Base-by-base conservation (phyloP, 2,113 vertebrate species). In the Mesitornis unicolor region DNA sequence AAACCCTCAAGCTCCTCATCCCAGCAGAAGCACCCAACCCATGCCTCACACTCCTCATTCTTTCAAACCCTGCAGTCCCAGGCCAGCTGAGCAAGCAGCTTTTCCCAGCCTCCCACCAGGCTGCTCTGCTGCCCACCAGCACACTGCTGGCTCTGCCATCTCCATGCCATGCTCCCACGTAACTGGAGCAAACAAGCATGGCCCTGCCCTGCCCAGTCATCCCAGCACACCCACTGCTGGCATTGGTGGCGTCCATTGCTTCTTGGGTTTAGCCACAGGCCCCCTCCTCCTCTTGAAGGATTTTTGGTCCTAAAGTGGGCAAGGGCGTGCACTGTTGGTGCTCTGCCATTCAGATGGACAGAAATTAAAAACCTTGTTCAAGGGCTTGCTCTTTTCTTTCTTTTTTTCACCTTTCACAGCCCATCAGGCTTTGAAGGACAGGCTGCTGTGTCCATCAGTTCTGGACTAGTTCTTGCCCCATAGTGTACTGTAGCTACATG, bases 151-250 rank as follows among this genome's bases (percentile, higher is more conserved):
- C 9, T 3, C 38, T 2, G 1, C 33, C 9, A 2, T 25, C 48
- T 31, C 56, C 5, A 0, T 11, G 33, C 71, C 26, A 0, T 1
- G 4, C 6, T 50, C 31, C 61, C 28, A 13, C 1, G 0, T 21
- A 29, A 11, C 43, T 1, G 1, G 7, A 42, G 43, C 22, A 25
- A 29, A 48, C 7, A 10, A 8, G 14, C 1, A 0, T 3, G 13
- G 26, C 22, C 24, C 18, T 38, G n/a, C 11, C 36, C 10, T 0
- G 0, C 4, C 25, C 11, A 1, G 35, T 31, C 4, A 1, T 15
- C 74, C 35, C 47, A 50, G 33, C 18, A 13, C 17, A 11, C 18
- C 14, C 2, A 0, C 36, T 16, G 17, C 11, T 17, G 11, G 47
- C 17, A 24, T 48, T 6, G 0, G 20, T 12, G 12, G 11, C 6